Evolutionary conservation across 30 jellyfish, hydroid and myxozoan species (phyloP).

Genomic region (Phacellophora camtschatica): DNA sequence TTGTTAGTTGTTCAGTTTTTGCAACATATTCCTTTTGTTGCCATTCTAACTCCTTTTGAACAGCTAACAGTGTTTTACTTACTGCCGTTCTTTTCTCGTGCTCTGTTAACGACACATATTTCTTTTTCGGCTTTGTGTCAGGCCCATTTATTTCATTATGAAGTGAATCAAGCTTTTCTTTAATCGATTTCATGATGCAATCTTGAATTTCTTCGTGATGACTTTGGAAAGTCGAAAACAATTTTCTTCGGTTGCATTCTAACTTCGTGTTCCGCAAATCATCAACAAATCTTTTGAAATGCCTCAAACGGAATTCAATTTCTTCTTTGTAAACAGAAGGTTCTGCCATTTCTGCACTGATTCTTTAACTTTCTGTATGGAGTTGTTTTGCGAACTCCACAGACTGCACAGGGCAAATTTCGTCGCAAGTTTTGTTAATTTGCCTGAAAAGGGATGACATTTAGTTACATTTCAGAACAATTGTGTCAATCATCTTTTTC

Average conservation of each 20-base stretch:
- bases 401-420: too few species aligned
- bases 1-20: background rate
- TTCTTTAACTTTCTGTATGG: too few species aligned
- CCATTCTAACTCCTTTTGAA: background rate
- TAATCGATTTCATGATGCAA: background rate
- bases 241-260: background rate
- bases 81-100: background rate
- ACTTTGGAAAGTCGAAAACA: background rate
- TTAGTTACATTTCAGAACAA: too few species aligned
- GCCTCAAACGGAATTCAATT: background rate
- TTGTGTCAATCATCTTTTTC: too few species aligned
- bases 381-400: too few species aligned
- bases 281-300: background rate
- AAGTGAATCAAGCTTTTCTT: background rate
- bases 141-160: background rate
- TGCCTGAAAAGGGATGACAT: too few species aligned
- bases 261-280: background rate
- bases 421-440: too few species aligned
- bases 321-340: too few species aligned
- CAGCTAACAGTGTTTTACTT: background rate
- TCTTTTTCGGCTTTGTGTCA: background rate
- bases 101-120: background rate
- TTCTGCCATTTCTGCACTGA: too few species aligned
- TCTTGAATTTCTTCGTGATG: background rate
- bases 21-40: constrained; percentile 1